phyloP scores from a whole-genome alignment of 2,888 invertebrate genomes.

The Tuberolachnus salignus region DNA sequence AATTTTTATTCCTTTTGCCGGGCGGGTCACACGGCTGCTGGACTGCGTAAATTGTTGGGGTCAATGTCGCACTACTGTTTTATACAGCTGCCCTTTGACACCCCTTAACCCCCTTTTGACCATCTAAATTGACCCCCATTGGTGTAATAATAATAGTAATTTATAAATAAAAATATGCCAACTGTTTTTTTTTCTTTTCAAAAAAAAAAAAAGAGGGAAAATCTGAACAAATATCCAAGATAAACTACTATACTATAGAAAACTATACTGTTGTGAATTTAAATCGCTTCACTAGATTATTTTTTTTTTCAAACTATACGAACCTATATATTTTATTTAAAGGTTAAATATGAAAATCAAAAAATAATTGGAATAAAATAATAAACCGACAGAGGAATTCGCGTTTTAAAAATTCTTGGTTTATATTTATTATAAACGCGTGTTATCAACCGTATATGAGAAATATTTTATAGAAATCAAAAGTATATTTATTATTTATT shows the following conservation, averaged over 20 bases:
- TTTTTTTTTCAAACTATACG: no score
- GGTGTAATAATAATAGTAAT: constrained; percentile 53
- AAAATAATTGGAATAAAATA: no score
- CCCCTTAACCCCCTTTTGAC: constrained; percentile 53
- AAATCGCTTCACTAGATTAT: no score
- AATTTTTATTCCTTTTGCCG: constrained; percentile 55
- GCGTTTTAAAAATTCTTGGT: no score
- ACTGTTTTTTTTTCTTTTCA: constrained; percentile 38
- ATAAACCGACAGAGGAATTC: no score
- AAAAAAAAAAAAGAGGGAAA: constrained; percentile 43
- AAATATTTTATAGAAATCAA: no score
- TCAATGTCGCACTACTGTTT: constrained; percentile 55
- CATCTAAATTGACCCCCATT: constrained; percentile 53
- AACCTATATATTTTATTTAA: no score
- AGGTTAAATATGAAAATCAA: no score
- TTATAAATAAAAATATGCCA: constrained; percentile 54
- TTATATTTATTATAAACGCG: no score
- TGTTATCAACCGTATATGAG: no score
- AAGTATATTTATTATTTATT: no score
- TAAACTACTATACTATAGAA: not conserved
- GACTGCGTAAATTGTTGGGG: constrained; percentile 46
- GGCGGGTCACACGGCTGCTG: constrained; percentile 54
- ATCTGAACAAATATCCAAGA: constrained; percentile 25
- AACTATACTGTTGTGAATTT: not conserved
- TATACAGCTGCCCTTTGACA: constrained; percentile 56